A percentile compares a stretch with the other conserved stretches of the same genome.
phyloP scores from a whole-genome alignment of 2,797 vertebrate genomes.

The Macrochelys suwanniensis region DNA sequence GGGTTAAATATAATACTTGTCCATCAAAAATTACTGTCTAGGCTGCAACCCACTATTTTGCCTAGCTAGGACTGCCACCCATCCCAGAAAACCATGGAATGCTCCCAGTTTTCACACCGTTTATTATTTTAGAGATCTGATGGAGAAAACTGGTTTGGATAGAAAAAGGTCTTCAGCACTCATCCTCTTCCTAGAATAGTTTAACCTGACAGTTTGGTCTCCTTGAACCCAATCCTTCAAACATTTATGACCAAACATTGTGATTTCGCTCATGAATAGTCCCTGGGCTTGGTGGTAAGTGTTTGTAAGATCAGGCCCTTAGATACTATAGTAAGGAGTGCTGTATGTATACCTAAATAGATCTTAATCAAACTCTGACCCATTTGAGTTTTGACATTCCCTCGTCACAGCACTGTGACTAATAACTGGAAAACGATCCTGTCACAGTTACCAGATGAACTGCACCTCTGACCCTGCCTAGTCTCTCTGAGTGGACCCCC shows the following conservation, averaged over 20 bases:
- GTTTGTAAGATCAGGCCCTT: background rate
- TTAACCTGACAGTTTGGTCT: background rate
- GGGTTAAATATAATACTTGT: background rate
- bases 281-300: background rate
- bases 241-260: background rate
- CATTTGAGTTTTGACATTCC: background rate
- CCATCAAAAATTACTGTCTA: background rate
- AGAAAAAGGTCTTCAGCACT: background rate
- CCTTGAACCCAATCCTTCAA: background rate
- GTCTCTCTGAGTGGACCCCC: background rate
- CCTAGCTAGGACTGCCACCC: background rate
- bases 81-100: background rate
- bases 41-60: background rate
- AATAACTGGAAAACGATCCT: background rate
- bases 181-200: background rate
- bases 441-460: background rate
- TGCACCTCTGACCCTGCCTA: too few species aligned
- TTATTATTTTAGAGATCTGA: background rate
- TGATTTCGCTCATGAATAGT: background rate
- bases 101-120: background rate
- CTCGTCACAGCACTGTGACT: background rate
- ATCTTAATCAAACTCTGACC: background rate
- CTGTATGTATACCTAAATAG: background rate
- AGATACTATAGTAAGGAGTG: background rate
- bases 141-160: background rate